phyloP scores from a whole-genome alignment of 1,140 invertebrate genomes.

The Heliconius nattereri region DNA sequence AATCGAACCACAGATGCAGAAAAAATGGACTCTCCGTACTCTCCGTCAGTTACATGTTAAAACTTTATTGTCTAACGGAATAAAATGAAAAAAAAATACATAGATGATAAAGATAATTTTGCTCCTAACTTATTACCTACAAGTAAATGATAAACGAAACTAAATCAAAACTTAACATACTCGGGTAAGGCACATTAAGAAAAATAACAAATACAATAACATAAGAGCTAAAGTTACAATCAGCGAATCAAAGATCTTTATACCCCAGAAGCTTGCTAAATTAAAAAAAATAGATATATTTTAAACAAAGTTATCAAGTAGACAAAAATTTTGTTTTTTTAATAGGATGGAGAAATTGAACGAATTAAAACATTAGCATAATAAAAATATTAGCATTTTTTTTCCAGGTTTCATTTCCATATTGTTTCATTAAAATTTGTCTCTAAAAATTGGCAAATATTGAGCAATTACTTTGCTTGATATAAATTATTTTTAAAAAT shows the following conservation, averaged over 20 bases:
- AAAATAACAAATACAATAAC: background rate
- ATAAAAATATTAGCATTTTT: background rate
- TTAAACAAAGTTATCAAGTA: background rate
- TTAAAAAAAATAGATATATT: background rate
- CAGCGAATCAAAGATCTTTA: background rate
- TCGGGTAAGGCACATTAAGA: slow-evolving; percentile 2
- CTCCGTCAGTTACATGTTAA: background rate
- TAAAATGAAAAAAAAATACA: background rate
- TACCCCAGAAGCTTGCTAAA: background rate
- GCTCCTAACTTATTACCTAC: background rate
- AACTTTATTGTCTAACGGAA: background rate
- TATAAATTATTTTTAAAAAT: background rate
- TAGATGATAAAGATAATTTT: background rate
- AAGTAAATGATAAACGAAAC: background rate
- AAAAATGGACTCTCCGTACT: background rate
- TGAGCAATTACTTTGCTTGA: slow-evolving; percentile 2
- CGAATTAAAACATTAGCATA: too few species aligned
- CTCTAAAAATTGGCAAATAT: background rate
- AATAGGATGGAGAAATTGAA: background rate
- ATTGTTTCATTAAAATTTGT: background rate
- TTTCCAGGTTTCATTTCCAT: background rate
- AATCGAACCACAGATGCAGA: slow-evolving; percentile 15
- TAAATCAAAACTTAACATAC: slow-evolving; percentile 1
- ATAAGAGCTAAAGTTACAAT: background rate
- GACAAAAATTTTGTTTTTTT: background rate